Base-by-base conservation (phyloP, 2,113 vertebrate genomes). In the Opisthocomus hoazin region DNA sequence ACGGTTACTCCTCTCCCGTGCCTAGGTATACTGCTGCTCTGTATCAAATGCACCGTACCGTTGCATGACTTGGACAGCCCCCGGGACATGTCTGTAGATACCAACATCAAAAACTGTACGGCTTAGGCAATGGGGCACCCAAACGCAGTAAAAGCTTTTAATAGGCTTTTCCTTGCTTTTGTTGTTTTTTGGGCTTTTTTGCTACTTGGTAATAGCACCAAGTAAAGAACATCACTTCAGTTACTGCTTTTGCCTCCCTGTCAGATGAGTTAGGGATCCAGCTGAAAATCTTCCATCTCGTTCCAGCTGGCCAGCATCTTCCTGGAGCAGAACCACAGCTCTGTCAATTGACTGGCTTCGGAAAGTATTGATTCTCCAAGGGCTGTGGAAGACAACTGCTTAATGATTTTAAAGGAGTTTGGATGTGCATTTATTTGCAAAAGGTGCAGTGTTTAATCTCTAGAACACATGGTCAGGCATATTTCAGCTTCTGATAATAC, bases 91-190 rank as follows among this genome's bases (percentile, higher is more conserved):
- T 75, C 56, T 78, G 20, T 58, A 20, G 60, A 68, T 77, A 68
- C 11, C 56, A 58, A 22, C 20, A 77, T 53, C 58, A 89, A 51
- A 87, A 85, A 8, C 56, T 46, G 43, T 75, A 26, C 11, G 5
- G 36, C 50, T 80, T 69, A 24, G 41, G 41, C 32, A 69, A 56
- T 17, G 30, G 14, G 53, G 21, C 53, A 71, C 50, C 39, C 51
- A 82, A 69, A 82, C 89, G 48, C 66, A 75, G 64, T 63, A 87
- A 93, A 61, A 94, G 11, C 29, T 80, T 95, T 92, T 96, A 84
- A 94, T 89, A 60, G 26, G 36, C 37, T 95, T 91, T 69, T 76
- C 54, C 57, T 94, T n/a, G n/a, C n/a, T n/a, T n/a, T n/a, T n/a
- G n/a, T n/a, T n/a, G n/a, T n/a, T n/a, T n/a, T n/a, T n/a, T n/a